These are phyloP conservation scores for Todus mexicanus DNA, from an alignment of 2,797 vertebrate species.

Conservation along the genomic window DNA sequence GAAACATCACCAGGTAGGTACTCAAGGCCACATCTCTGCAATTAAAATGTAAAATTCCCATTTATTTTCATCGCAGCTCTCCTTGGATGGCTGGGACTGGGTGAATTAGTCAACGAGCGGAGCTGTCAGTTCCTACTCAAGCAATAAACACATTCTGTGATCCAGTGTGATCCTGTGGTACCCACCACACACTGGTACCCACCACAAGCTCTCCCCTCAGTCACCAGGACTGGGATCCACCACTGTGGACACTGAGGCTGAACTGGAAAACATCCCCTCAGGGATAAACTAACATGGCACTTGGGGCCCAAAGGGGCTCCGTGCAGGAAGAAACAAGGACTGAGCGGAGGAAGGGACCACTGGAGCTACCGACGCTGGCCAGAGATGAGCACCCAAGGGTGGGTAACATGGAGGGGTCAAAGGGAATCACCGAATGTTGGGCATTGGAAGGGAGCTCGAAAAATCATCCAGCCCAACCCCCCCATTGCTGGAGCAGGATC, in stretches of 20 bases:
- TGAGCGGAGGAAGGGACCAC: accelerated
- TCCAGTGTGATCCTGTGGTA: too few species aligned
- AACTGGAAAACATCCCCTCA: neutral
- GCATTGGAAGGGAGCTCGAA: too few species aligned
- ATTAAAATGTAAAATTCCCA: neutral
- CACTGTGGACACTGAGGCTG: accelerated
- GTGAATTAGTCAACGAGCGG: neutral
- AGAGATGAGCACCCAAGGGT: accelerated
- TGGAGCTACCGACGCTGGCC: accelerated
- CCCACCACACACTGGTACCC: accelerated
- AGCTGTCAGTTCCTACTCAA: neutral
- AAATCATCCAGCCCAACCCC: too few species aligned
- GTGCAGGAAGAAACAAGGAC: neutral
- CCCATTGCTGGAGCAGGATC: too few species aligned
- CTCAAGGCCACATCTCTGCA: neutral
- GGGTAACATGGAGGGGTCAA: neutral
- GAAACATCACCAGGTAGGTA: accelerated
- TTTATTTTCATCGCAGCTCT: neutral
- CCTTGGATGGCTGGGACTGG: neutral
- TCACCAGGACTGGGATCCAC: accelerated
- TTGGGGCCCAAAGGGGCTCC: neutral
- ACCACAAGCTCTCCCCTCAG: neutral
- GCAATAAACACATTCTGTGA: neutral
- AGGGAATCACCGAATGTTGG: too few species aligned
- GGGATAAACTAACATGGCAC: neutral